These are phyloP conservation scores for Hybognathus amarus DNA, from an alignment of 2,797 vertebrate genomes.

Conservation along the genomic window DNA sequence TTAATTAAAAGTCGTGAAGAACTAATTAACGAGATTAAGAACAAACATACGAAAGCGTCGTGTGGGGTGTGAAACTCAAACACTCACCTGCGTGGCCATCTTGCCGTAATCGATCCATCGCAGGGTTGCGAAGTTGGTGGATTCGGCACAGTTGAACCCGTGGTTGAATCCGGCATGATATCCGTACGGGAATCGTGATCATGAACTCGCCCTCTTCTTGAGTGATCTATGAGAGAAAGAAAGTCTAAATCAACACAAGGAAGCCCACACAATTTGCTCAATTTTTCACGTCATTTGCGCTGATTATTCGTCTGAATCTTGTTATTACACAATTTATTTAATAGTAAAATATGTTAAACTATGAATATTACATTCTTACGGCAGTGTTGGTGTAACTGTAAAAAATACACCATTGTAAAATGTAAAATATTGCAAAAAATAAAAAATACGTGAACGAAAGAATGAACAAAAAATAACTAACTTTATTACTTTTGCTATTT, in stretches of 20 bases:
- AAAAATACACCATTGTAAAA: not conserved
- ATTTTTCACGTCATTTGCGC: not conserved
- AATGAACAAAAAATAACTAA: too few species aligned
- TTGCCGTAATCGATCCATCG: slow-evolving; percentile 98
- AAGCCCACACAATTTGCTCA: not conserved
- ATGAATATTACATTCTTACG: not conserved
- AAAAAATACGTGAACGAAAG: too few species aligned
- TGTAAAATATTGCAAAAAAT: not conserved
- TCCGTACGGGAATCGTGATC: slow-evolving; percentile 95
- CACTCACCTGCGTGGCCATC: slow-evolving; percentile 88
- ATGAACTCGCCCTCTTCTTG: slow-evolving; percentile 98
- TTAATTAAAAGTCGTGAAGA: not conserved
- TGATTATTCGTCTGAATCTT: not conserved
- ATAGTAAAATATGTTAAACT: not conserved
- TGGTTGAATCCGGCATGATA: slow-evolving; percentile 99
- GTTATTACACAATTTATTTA: not conserved
- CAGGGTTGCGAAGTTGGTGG: slow-evolving; percentile 96
- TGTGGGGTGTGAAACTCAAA: not conserved
- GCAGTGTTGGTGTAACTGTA: not conserved
- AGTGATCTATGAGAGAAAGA: slow-evolving; percentile 82
- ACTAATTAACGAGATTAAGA: not conserved
- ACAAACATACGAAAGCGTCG: not conserved
- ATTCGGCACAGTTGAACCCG: slow-evolving; percentile 98
- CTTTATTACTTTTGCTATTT: not conserved
- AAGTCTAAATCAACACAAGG: not conserved